Base-by-base conservation (phyloP, 1,140 invertebrate species). In the Macrostomum lignano region DNA sequence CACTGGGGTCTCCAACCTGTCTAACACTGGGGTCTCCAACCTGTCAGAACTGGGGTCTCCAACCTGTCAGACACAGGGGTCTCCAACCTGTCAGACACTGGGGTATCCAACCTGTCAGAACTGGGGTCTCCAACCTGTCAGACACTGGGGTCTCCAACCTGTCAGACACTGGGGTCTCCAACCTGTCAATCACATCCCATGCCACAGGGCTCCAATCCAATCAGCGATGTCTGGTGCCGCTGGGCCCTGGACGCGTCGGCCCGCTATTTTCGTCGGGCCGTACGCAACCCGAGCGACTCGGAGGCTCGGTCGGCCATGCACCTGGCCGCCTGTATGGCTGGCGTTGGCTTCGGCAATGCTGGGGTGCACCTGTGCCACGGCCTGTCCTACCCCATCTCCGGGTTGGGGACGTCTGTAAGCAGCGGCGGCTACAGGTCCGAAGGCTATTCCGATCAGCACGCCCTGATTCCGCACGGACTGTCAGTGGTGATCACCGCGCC, bases 341-440 rank as follows among this genome's bases (percentile, higher is more conserved):
- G 78, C 15, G 73, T 84, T 36, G 78, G 77, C 15, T 81, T 82
- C 51, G 78, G 78, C 36, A 84, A 84, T 57, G 74, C 76, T 22
- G 78, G 75, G 14, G 74, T 79, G 7, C 78, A 86, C 55, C 60
- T 84, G 7, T 78, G 74, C 42, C 77, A 84, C 51, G 77, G 74
- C 2, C 65, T 86, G 29, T 77, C 73, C 0, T 84, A 84, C 52
- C 69, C 77, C 2, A 81, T 86, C 33, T 73, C 74, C 37, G 74
- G 74, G 21, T 69, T 73, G 46, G 73, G 72, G 2, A n/a, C n/a
- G n/a, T n/a, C n/a, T n/a, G n/a, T n/a, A n/a, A n/a, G n/a, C n/a
- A n/a, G n/a, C n/a, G n/a, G n/a, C n/a, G n/a, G n/a, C n/a, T n/a
- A n/a, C n/a, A n/a, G n/a, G n/a, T 70, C 73, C 0, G 44, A 65